Evolutionary conservation across 1,140 invertebrate genomes (phyloP).

Genomic region (Portunus trituberculatus): DNA sequence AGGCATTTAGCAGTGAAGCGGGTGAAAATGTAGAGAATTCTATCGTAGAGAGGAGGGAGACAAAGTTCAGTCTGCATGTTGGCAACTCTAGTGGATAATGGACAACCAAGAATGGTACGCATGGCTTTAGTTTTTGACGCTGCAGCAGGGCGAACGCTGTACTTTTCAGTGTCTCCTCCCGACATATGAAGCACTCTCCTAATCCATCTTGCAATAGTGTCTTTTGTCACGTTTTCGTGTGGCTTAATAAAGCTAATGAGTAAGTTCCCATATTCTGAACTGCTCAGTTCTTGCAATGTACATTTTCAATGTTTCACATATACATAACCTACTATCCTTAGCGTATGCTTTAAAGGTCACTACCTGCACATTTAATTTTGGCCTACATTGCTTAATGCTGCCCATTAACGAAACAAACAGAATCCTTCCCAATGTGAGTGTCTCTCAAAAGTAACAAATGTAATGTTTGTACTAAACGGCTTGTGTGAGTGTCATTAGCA

Average conservation of each 20-base stretch:
- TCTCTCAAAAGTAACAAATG: conserved; percentile 27
- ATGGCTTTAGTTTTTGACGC: conserved; percentile 29
- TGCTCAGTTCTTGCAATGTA: conserved; percentile 9
- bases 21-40: too few species aligned
- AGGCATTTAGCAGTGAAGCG: too few species aligned
- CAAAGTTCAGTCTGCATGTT: too few species aligned
- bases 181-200: conserved; percentile 46
- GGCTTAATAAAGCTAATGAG: too few species aligned
- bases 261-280: not conserved
- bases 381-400: conserved; percentile 35
- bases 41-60: too few species aligned
- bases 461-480: conserved; percentile 21
- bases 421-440: conserved; percentile 23
- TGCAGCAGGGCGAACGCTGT: conserved; percentile 38
- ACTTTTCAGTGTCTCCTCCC: conserved; percentile 39
- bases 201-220: conserved; percentile 46
- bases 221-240: conserved; percentile 39
- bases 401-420: not conserved
- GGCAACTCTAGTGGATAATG: too few species aligned
- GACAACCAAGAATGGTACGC: too few species aligned
- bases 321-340: conserved; percentile 25
- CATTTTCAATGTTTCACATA: too few species aligned
- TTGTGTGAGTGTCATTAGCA: conserved; percentile 13
- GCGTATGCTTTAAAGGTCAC: not conserved
- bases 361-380: conserved; percentile 25